Base-by-base conservation (phyloP, 2,113 vertebrate genomes). In the Epinephelus fuscoguttatus region DNA sequence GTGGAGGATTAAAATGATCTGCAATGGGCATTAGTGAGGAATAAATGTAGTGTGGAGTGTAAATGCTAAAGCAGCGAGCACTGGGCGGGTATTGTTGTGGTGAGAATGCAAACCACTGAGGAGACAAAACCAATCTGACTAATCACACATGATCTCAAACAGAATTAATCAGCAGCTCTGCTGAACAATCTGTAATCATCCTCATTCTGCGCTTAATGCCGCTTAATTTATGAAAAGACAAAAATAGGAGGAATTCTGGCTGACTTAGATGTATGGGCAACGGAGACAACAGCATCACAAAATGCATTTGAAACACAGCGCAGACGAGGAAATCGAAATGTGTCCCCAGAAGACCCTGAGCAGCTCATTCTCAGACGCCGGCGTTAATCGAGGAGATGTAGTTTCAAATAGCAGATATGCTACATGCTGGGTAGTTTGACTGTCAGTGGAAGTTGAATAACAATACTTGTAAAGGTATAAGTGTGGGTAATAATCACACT, bases 81-180 rank as follows among this genome's bases (percentile, higher is more conserved):
- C n/a, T 52, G 86, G 61, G 76, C n/a, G 57, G 49, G 76, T 61
- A 66, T 78, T 84, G 85, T 86, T 88, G 91, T 88, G 80, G 81
- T 79, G 84, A 84, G 86, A 85, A 87, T 57, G 66, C 79, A 91
- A 86, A 85, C 87, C 85, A 75, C 79, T 0, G 70, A 86, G 70
- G 84, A 88, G 87, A 89, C 84, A 76, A 82, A 90, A 89, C 76
- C 81, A 85, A 87, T 88, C 87, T 68, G 80, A 89, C 84, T 87
- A 91, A 89, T 91, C 88, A 78, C 80, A 90, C 78, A 88, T 81
- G 81, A 89, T 90, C 88, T 90, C 86, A 86, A 85, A 88, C 85
- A 81, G 84, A 91, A 93, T 91, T 90, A 85, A 91, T 90, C 86
- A 91, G 85, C 90, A 80, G 87, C 88, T 82, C 72, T 62, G 78